These are phyloP conservation scores for Paralvinella palmiformis DNA, from an alignment of 1,140 invertebrate species.

Conservation along the genomic window DNA sequence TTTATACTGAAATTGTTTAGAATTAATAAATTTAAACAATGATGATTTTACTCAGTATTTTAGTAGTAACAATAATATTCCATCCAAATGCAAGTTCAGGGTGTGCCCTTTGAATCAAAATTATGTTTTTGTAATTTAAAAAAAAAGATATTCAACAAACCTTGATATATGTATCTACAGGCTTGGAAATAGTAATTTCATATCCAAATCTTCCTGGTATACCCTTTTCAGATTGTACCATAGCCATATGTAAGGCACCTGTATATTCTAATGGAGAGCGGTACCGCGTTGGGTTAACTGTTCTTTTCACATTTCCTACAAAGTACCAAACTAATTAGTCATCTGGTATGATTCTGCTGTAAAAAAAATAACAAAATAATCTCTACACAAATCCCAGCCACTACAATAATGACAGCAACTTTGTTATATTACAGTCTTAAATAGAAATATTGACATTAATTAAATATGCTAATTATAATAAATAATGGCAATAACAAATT, in stretches of 20 bases:
- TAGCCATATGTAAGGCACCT: constrained; percentile 28
- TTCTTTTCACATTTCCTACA: constrained; percentile 41
- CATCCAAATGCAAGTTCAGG: too few relatives aligned
- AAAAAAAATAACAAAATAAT: too few relatives aligned
- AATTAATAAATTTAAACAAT: too few relatives aligned
- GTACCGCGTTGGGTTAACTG: constrained; percentile 55
- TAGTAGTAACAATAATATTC: too few relatives aligned
- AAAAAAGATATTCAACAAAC: constrained; percentile 29
- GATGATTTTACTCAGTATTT: too few relatives aligned
- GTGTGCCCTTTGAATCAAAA: too few relatives aligned
- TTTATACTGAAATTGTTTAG: constrained; percentile 46
- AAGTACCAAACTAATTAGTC: constrained; percentile 2
- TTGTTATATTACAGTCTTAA: too few relatives aligned
- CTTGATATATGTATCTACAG: constrained; percentile 55
- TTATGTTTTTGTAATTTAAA: background rate
- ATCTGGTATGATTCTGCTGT: too few relatives aligned
- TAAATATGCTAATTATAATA: background rate
- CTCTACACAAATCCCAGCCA: too few relatives aligned
- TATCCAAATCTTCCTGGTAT: constrained; percentile 30
- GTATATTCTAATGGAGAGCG: constrained; percentile 53
- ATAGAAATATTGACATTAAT: too few relatives aligned
- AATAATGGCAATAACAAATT: background rate
- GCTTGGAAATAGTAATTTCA: constrained; percentile 49
- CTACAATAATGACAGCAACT: too few relatives aligned
- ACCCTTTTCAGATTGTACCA: constrained; percentile 24